phyloP scores from a whole-genome alignment of 1,140 invertebrate genomes.

The Achroia grisella region DNA sequence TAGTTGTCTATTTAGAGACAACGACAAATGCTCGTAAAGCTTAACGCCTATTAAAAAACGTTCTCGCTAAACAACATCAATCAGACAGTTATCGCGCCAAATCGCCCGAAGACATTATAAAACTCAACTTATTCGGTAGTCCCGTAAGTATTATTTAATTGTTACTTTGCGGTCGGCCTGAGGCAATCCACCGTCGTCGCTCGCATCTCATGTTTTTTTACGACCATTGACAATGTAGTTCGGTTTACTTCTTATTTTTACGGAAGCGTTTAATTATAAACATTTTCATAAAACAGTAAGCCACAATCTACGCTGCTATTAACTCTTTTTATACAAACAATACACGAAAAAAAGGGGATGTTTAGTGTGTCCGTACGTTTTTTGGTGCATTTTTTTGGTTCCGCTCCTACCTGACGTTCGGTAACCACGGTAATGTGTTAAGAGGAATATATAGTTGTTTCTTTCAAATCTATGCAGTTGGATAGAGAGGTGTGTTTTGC shows the following conservation, averaged over 20 bases:
- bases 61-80: constrained; percentile 31
- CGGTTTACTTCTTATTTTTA: background rate
- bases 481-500: constrained; percentile 45
- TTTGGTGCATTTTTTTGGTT: constrained; percentile 52
- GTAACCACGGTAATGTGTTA: constrained; percentile 54
- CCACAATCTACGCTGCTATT: constrained; percentile 50
- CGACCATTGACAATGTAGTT: constrained; percentile 8
- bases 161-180: constrained; percentile 47
- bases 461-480: constrained; percentile 22
- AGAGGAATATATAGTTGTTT: constrained; percentile 22
- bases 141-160: constrained; percentile 68
- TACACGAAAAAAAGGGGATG: constrained; percentile 61
- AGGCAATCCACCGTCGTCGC: constrained; percentile 15
- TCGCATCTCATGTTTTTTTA: constrained; percentile 27
- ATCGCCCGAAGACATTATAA: constrained; percentile 59
- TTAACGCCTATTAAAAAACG: constrained; percentile 20
- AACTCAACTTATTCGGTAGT: constrained; percentile 63
- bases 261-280: constrained; percentile 9
- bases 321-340: constrained; percentile 57
- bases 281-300: constrained; percentile 27
- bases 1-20: constrained; percentile 5
- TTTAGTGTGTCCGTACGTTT: constrained; percentile 58
- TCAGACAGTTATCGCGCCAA: constrained; percentile 51
- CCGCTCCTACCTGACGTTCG: constrained; percentile 51
- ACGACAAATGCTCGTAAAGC: constrained; percentile 13